phyloP scores from a whole-genome alignment of 2,797 vertebrate genomes.

The Micrastur ruficollis region DNA sequence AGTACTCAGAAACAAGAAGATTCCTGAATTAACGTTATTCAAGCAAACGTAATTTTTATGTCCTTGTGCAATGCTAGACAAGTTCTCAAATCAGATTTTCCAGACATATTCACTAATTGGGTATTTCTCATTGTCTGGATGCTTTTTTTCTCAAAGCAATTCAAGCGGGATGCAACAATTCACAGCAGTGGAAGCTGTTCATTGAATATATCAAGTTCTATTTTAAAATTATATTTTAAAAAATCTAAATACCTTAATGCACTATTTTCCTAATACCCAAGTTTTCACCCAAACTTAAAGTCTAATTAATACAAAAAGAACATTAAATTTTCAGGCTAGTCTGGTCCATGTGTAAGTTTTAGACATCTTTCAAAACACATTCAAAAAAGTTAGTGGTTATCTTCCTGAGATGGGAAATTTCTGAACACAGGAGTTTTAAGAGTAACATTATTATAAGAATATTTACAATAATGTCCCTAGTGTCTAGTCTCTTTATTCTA shows the following conservation, averaged over 20 bases:
- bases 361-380: neutral
- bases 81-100: slow-evolving; percentile 47
- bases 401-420: neutral
- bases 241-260: neutral
- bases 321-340: neutral
- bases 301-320: neutral
- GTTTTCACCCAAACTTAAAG: neutral
- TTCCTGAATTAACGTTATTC: neutral
- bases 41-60: slow-evolving; percentile 16
- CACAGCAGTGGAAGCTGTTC: neutral
- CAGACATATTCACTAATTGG: slow-evolving; percentile 16
- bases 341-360: neutral
- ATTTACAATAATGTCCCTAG: neutral
- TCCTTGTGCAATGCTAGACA: neutral
- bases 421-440: neutral
- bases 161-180: neutral
- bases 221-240: neutral
- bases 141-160: neutral
- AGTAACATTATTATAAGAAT: neutral
- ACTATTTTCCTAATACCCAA: neutral
- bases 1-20: neutral
- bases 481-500: neutral
- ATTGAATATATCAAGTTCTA: neutral
- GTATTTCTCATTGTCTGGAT: neutral
- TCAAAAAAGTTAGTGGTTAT: neutral